Conservation (phyloP, 2,113 vertebrate species). For the Orthonyx spaldingii region DNA sequence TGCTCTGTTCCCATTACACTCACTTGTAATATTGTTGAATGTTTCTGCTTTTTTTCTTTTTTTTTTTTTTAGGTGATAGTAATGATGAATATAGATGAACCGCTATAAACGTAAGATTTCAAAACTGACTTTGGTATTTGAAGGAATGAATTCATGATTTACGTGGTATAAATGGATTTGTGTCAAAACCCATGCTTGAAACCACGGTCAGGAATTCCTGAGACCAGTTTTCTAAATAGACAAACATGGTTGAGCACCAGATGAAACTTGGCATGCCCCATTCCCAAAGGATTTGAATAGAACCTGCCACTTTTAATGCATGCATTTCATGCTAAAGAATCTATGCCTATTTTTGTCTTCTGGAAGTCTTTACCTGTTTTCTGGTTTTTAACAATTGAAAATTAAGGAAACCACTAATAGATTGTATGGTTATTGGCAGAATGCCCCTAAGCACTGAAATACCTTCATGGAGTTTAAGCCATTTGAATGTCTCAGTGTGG, state of each 20-base stretch:
- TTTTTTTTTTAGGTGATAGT: conserved; percentile 5
- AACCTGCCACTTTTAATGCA: conserved; percentile 31
- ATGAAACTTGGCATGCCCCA: conserved; percentile 37
- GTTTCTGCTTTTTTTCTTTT: not conserved
- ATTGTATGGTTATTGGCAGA: not conserved
- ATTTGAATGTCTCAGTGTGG: not conserved
- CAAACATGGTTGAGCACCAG: not conserved
- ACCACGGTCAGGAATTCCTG: conserved; percentile 9
- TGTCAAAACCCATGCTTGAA: not conserved
- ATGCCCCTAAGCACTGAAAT: not conserved
- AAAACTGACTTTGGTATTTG: conserved; percentile 35
- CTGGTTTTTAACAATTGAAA: conserved; percentile 2
- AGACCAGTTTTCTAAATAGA: conserved; percentile 23
- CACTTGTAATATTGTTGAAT: conserved; percentile 42
- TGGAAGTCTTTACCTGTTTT: conserved; percentile 16
- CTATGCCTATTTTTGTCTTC: conserved; percentile 13
- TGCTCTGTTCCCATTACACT: conserved; percentile 52
- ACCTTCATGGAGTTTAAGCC: not conserved
- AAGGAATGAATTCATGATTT: conserved; percentile 42
- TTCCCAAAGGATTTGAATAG: conserved; percentile 15
- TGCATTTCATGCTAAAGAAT: not conserved
- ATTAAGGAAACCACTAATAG: not conserved
- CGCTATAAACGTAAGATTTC: conserved; percentile 47
- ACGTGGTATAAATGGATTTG: conserved; percentile 39
- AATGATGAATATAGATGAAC: conserved; percentile 51